Base-by-base conservation (phyloP, 2,797 vertebrate species). In the Staurois parvus region DNA sequence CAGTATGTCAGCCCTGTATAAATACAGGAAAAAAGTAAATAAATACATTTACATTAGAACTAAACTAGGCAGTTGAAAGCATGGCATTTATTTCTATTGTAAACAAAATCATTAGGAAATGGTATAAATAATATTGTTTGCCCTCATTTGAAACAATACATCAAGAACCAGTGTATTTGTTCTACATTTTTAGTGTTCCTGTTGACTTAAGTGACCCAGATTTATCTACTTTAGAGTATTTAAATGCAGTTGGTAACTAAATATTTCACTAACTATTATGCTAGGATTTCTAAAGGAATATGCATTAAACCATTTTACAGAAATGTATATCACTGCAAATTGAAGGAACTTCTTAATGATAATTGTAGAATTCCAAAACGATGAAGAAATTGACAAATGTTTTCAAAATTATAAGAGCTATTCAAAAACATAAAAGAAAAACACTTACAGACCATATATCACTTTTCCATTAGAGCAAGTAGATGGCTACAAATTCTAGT, bases 301-400 rank as follows among this genome's bases (percentile, higher is more conserved):
- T 84, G 73, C 42, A 84, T 70, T 76, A 84, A 59, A 17, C 64
- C n/a, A 70, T 76, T 45, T 76, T 76, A 40, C 64, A 84, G 45
- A 84, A 84, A n/a, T 84, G 73, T 52, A 73, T 76, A 84, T 84
- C 30, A 76, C 64, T 70, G 34, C 40, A 69, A 76, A 75, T 52
- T 15, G 29, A 84, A 69, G 40, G 74, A 15, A 83, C 72, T 68
- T 83, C 62, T 67, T 83, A 75, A 83, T 76, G 73, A 77, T 84
- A 24, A 72, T 69, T 83, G 34, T 19, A 69, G 29, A 48, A 37
- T n/a, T 19, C 42, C 12, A 75, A 13, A 30, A 37, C 72, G 13
- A 66, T 37, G 26, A 37, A 37, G 26, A 32, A 56, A 56, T 24
- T 76, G 66, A 59, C 42, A 77, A 42, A 28, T 29, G 45, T 52